phyloP scores from a whole-genome alignment of 2,113 vertebrate genomes.

The Pelmatolapia mariae region DNA sequence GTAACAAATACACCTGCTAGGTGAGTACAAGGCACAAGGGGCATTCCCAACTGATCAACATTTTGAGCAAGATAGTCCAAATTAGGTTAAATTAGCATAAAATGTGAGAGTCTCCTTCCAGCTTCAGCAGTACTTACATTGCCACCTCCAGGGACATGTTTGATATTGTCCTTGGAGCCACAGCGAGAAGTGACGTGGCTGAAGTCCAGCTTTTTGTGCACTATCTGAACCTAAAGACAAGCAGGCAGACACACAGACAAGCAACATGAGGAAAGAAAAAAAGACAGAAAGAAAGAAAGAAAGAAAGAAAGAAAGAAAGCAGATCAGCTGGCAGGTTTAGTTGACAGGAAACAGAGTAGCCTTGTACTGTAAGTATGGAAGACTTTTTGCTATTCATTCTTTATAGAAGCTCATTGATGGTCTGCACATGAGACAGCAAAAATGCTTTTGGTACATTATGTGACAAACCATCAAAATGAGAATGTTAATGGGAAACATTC shows the following conservation, averaged over 20 bases:
- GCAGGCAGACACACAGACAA: slow-evolving; percentile 71
- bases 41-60: neutral
- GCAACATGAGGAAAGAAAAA: neutral
- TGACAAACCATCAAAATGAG: neutral
- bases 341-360: slow-evolving; percentile 46
- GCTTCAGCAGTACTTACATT: slow-evolving; percentile 87
- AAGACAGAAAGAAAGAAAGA: neutral
- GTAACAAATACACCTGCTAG: neutral
- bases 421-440: neutral
- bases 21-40: neutral
- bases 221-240: slow-evolving; percentile 94
- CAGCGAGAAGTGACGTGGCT: slow-evolving; percentile 99
- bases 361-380: slow-evolving; percentile 42
- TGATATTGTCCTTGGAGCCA: slow-evolving; percentile 99
- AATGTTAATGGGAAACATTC: neutral
- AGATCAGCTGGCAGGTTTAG: slow-evolving; percentile 50
- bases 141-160: slow-evolving; percentile 99
- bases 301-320: neutral
- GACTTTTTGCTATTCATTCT: slow-evolving; percentile 37
- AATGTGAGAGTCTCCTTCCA: slow-evolving; percentile 7
- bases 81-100: neutral
- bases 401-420: neutral
- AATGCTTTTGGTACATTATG: neutral
- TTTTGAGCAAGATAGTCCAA: neutral
- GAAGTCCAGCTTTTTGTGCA: slow-evolving; percentile 99